Evolutionary conservation across 2,888 invertebrate genomes (phyloP), one percentile per base, ranked within the genome.

Genomic region (Hoplodrina blanda): DNA sequence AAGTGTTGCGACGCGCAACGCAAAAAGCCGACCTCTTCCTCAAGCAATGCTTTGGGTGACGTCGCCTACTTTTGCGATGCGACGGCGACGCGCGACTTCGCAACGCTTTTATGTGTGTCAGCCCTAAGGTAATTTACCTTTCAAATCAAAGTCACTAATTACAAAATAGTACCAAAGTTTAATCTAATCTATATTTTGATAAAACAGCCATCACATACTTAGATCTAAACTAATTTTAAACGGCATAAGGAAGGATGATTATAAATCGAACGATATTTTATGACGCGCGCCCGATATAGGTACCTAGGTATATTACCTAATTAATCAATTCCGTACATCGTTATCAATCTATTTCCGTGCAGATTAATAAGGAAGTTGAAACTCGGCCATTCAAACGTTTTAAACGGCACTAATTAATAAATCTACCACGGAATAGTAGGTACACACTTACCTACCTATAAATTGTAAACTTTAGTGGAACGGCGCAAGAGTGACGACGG

Each of bases 341-440:
- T 69, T 74, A 82, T 80, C 79, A 82, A 78, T 78, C 62, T 63
- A 80, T 74, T 80, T 78, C 80, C 79, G 61, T 25, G 54, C 67
- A 20, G 25, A 55, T 54, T 80, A 80, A 78, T 70, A 78, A 74
- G 82, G 82, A 78, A 78, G 68, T 66, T 17, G 53, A 78, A 66
- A 78, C 74, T 68, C 56, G 80, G 67, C 20, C 74, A 71, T 41
- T 59, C 54, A 61, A 60, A 63, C 75, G 80, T 63, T 79, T 52
- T 53, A 65, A 78, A 66, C 25, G 62, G 46, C 46, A 64, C 77
- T 59, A 77, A 69, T 80, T 50, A 63, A 67, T 73, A 68, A 68
- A 78, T 65, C 46, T 52, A 62, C 66, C 62, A 62, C 50, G 54
- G 50, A 59, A 62, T 20, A 37, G 50, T 57, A 56, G 7, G 37